These are phyloP conservation scores for Halcyon malimbica DNA, from an alignment of 2,113 vertebrate species.

Conservation along the genomic window DNA sequence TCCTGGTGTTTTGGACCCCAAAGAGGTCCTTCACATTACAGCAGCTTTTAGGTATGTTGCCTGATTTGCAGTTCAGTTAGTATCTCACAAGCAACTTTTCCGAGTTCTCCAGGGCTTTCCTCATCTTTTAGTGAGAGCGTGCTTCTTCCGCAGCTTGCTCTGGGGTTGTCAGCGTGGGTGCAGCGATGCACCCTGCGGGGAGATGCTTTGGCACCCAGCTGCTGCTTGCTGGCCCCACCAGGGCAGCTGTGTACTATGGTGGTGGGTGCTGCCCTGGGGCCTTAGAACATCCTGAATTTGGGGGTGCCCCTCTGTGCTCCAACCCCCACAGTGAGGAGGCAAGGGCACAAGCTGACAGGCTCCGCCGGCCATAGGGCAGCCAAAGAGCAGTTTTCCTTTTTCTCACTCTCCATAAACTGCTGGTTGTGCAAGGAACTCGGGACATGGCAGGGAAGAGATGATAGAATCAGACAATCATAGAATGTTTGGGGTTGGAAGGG, in stretches of 20 bases:
- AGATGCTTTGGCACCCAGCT: background rate
- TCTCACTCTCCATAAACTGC: background rate
- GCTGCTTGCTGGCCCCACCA: fast-evolving
- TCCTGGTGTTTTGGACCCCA: background rate
- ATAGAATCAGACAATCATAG: background rate
- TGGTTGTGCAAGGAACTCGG: background rate
- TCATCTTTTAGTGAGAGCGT: background rate
- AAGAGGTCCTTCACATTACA: background rate
- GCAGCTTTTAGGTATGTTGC: background rate
- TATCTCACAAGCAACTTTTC: background rate
- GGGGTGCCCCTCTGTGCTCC: background rate
- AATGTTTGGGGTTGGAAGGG: background rate
- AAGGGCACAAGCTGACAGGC: background rate
- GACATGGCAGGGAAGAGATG: background rate
- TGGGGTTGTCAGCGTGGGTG: background rate
- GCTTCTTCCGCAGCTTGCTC: background rate
- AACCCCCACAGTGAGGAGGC: background rate
- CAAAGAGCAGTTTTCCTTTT: background rate
- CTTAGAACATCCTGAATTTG: background rate
- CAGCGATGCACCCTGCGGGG: background rate
- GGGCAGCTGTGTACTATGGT: background rate
- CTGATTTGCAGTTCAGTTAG: fast-evolving
- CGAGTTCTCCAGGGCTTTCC: background rate
- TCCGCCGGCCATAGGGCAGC: background rate
- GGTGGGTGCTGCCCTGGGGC: background rate